These are phyloP conservation scores for Metellina segmentata DNA, from an alignment of 2,888 invertebrate genomes.

Conservation along the genomic window DNA sequence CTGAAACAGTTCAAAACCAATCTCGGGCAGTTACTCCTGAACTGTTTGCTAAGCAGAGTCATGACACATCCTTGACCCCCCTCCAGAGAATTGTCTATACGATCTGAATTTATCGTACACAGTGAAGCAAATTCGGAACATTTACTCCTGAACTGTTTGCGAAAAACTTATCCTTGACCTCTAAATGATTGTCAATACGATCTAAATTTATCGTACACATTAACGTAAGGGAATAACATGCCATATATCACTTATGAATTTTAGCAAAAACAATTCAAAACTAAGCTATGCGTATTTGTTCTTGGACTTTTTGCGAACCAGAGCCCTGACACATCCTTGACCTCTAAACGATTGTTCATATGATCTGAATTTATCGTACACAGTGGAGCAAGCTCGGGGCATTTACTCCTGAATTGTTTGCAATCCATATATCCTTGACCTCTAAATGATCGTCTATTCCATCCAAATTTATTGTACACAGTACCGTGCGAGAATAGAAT, in stretches of 20 bases:
- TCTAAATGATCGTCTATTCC: too few relatives aligned
- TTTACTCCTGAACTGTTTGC: too few relatives aligned
- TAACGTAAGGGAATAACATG: too few relatives aligned
- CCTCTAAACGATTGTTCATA: slow-evolving; percentile 54
- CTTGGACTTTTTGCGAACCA: slow-evolving; percentile 2
- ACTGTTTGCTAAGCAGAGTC: slow-evolving; percentile 1
- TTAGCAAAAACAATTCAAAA: too few relatives aligned
- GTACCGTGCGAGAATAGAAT: too few relatives aligned
- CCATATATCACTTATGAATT: too few relatives aligned
- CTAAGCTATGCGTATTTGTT: neutral
- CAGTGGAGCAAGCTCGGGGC: slow-evolving; percentile 6
- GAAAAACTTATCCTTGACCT: slow-evolving; percentile 39
- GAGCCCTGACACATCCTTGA: slow-evolving; percentile 43
- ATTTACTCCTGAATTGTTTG: too few relatives aligned
- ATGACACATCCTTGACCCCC: slow-evolving; percentile 56
- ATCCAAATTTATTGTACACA: slow-evolving; percentile 32
- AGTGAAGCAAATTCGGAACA: neutral
- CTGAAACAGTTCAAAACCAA: too few relatives aligned
- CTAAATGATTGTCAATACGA: slow-evolving; percentile 52
- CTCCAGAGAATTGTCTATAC: slow-evolving; percentile 48
- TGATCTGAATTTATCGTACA: slow-evolving; percentile 38
- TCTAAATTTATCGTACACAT: slow-evolving; percentile 33
- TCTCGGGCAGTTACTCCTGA: neutral
- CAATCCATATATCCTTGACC: too few relatives aligned
- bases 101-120: slow-evolving; percentile 39